These are phyloP conservation scores for Agapornis roseicollis DNA, from an alignment of 2,113 vertebrate genomes.

Conservation along the genomic window DNA sequence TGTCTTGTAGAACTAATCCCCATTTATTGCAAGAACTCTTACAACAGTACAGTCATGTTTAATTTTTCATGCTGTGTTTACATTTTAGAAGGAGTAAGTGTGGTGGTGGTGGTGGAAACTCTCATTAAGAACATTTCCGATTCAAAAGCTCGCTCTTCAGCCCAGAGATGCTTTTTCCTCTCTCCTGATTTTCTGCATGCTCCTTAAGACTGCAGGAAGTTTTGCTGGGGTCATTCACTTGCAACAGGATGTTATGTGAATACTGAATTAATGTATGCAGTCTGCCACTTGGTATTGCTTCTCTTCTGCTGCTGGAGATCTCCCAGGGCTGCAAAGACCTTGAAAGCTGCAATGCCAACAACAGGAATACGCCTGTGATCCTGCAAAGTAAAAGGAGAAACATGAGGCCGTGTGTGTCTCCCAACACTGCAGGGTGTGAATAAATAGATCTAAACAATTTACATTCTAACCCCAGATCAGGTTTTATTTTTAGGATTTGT, in stretches of 20 bases:
- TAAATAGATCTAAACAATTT: constrained; percentile 35
- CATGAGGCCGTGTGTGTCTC: background rate
- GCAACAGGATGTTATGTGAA: constrained; percentile 27
- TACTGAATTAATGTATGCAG: constrained; percentile 19
- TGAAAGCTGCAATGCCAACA: background rate
- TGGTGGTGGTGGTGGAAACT: background rate
- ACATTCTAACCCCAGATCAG: constrained; percentile 4
- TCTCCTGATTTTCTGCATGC: background rate
- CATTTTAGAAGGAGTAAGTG: background rate
- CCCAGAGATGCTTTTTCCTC: background rate
- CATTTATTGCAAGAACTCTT: background rate
- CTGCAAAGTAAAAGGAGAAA: background rate
- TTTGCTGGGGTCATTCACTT: constrained; percentile 33
- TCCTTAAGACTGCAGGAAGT: constrained; percentile 33
- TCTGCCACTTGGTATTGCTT: constrained; percentile 42
- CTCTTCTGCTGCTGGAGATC: constrained; percentile 23
- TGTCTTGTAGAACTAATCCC: constrained; percentile 1
- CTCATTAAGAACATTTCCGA: background rate
- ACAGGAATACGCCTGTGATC: background rate
- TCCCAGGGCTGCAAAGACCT: constrained; percentile 44
- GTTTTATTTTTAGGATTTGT: constrained; percentile 36
- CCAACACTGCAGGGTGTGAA: constrained; percentile 8
- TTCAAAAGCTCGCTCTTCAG: background rate
- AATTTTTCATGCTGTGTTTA: constrained; percentile 29
- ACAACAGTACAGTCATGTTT: background rate